A percentile compares a stretch with the other conserved stretches of the same genome.
These are phyloP conservation scores for Charanyca ferruginea DNA, from an alignment of 2,888 invertebrate species.

Conservation along the genomic window DNA sequence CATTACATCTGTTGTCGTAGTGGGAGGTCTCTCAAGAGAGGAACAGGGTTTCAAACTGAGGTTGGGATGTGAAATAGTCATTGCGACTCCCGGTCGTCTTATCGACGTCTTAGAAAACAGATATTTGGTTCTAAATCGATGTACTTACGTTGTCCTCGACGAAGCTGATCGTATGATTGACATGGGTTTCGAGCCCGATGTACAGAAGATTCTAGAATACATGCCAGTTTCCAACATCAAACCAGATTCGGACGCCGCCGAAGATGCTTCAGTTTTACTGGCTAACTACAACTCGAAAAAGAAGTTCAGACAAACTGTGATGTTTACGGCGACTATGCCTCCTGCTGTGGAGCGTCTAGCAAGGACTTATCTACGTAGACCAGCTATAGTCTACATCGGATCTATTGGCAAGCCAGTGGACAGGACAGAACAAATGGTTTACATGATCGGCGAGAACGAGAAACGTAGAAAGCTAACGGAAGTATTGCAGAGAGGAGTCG, in stretches of 20 bases:
- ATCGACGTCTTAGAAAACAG: conserved; percentile 99
- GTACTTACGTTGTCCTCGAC: conserved; percentile 99
- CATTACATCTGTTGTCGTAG: conserved; percentile 98
- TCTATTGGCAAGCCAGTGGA: conserved; percentile 99
- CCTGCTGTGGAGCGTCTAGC: conserved; percentile 99
- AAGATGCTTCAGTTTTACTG: conserved; percentile 97
- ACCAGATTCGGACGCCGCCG: conserved; percentile 99
- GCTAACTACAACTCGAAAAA: conserved; percentile 98
- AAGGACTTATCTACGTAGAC: conserved; percentile 97
- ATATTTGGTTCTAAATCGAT: conserved; percentile 98
- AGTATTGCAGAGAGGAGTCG: conserved; percentile 96
- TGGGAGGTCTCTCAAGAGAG: conserved; percentile 99
- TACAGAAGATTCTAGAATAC: conserved; percentile 99
- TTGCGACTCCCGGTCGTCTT: conserved; percentile 99
- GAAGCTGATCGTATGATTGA: conserved; percentile 99
- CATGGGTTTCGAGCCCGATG: conserved; percentile 99
- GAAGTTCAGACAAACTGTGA: conserved; percentile 99
- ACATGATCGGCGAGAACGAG: conserved; percentile 98
- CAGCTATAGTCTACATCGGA: conserved; percentile 99
- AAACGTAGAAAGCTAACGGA: conserved; percentile 99
- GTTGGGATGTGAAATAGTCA: conserved; percentile 99
- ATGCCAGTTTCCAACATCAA: conserved; percentile 99
- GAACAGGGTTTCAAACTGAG: conserved; percentile 99
- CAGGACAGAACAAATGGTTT: conserved; percentile 99
- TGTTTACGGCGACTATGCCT: conserved; percentile 99